Percentiles rank a stretch among this genome's conserved stretches.
Evolutionary conservation across 1,140 invertebrate species (phyloP).

Genomic region (Aporrectodea caliginosa): DNA sequence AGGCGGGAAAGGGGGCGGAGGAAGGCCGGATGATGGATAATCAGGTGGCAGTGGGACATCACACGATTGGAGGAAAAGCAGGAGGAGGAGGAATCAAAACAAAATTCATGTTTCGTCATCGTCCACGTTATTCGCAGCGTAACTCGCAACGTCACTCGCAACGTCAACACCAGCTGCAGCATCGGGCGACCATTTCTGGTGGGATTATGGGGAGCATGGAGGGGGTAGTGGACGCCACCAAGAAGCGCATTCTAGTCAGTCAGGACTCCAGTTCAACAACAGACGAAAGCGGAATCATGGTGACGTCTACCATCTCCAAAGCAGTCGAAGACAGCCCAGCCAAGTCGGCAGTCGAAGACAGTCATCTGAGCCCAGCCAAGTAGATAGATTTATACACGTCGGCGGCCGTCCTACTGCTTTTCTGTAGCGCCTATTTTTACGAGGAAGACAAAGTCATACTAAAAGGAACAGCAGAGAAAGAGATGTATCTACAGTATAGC

Average conservation of each 20-base stretch:
- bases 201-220: not conserved
- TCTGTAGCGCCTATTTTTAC: too few species aligned
- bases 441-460: too few species aligned
- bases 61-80: too few species aligned
- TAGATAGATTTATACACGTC: too few species aligned
- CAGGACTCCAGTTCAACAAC: not conserved
- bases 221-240: not conserved
- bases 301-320: too few species aligned
- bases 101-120: not conserved
- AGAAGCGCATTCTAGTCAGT: not conserved
- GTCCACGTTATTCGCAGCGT: not conserved
- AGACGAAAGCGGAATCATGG: not conserved
- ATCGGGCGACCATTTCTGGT: not conserved
- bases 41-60: too few species aligned
- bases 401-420: too few species aligned
- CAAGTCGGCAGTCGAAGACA: too few species aligned
- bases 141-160: too few species aligned
- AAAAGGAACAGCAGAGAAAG: too few species aligned
- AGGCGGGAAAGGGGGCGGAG: not conserved
- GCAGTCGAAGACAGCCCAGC: not conserved
- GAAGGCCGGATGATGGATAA: not conserved
- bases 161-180: not conserved
- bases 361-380: too few species aligned
- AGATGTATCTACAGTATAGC: too few species aligned
- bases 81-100: not conserved